Evolutionary conservation across 2,797 vertebrate species (phyloP), one percentile per base, ranked within the genome.

Genomic region (Clamator glandarius): DNA sequence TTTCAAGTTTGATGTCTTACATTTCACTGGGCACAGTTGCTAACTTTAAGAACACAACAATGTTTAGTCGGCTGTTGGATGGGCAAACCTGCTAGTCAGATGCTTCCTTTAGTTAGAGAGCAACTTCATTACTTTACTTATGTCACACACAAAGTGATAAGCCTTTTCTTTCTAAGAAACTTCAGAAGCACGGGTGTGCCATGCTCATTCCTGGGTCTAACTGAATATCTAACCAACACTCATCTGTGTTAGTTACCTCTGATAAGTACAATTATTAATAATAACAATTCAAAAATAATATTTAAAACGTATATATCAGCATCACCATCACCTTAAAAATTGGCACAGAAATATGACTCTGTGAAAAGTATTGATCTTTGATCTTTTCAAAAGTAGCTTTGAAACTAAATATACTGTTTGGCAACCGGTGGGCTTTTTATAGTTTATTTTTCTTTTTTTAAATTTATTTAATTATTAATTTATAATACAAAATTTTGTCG

Each of bases 371-470:
- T 46, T 59, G 70, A 81, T 72, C 18, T n/a, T n/a, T n/a, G n/a
- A n/a, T n/a, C n/a, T n/a, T n/a, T n/a, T n/a, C n/a, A 16, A 54
- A 6, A 67, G 26, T 19, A 26, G 16, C 21, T 90, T 80, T n/a
- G n/a, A 63, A 92, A 86, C 68, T 11, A 77, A 75, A 70, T 5
- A 21, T 5, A 24, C 0, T 2, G 5, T 42, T 41, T 78, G 39
- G 2, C 10, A 66, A 24, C 6, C 8, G 8, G 12, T 62, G 7
- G 9, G 8, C 64, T 29, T 44, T 52, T 64, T 1, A 11, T 0
- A 31, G 44, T 8, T 46, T 31, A n/a, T n/a, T 8, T 11, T 2
- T 48, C 68, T 46, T n/a, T n/a, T n/a, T n/a, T 3, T 4, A 66
- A 36, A 6, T 15, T 15, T 9, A 13, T 35, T 26, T 24, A 39